Base-by-base conservation (phyloP, 2,113 vertebrate genomes). In the Ivindomyrus marchei region DNA sequence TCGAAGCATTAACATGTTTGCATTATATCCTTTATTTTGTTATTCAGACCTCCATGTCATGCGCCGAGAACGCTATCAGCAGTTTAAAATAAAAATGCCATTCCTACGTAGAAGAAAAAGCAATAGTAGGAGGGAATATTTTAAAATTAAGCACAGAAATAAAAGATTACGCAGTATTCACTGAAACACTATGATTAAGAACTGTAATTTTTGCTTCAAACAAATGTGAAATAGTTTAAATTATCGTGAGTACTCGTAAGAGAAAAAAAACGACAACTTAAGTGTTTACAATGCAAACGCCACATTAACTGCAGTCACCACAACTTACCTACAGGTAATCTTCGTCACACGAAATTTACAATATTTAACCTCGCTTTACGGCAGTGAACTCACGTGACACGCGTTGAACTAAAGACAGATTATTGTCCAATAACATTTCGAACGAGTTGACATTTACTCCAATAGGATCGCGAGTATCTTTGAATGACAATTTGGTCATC, bases 351-450 rank as follows among this genome's bases (percentile, higher is more conserved):
- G 15, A 15, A 80, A 4, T 39, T 87, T 50, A 58, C 83, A 9
- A 39, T 56, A 90, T 21, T 87, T 94, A 93, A 94, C 94, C 92
- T 94, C 89, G 0, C 84, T 87, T 86, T 70, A 90, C 89, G 89
- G 84, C 89, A 90, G 17, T 19, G n/a, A 4, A 2, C 24, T 45
- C 53, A 62, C 53, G 53, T 62, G 87, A 88, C 52, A 46, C 5
- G 2, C 10, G 17, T 70, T 2, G 42, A 13, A 52, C 21, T 45
- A 47, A 45, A 17, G 45, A 47, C 77, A 24, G 31, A 58, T 15
- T 9, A 74, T 49, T 88, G 62, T 15, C 93, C 94, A 95, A 94
- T 95, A 17, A 85, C 7, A 92, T 52, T 11, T 36, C 0, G 4
- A 3, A 0, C 2, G 2, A 27, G 2, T 52, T 3, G 21, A 0